phyloP scores from a whole-genome alignment of 2,888 invertebrate genomes.

The Megastigmus dorsalis region DNA sequence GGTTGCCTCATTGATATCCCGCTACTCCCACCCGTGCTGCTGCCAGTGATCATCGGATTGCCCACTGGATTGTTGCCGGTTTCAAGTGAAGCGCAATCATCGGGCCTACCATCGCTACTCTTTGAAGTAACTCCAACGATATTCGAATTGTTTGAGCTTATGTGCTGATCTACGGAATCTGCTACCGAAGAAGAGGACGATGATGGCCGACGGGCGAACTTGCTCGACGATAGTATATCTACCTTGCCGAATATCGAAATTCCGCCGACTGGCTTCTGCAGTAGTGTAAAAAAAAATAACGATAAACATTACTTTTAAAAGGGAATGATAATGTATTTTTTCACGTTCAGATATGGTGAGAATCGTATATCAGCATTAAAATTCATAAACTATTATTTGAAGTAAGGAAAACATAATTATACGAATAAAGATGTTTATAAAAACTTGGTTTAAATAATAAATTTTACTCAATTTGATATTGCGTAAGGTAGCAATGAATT shows the following conservation, averaged over 20 bases:
- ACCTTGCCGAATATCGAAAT: conserved; percentile 78
- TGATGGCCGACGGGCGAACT: conserved; percentile 55
- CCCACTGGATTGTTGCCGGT: conserved; percentile 23
- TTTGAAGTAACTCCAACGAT: conserved; percentile 17
- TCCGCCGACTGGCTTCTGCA: conserved; percentile 80
- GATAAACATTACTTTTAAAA: no score
- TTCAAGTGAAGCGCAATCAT: conserved; percentile 18
- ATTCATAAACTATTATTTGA: no score
- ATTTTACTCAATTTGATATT: no score
- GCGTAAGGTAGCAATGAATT: no score
- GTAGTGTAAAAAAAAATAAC: conserved; percentile 22
- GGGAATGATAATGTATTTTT: not conserved
- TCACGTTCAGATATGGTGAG: no score
- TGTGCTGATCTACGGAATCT: conserved; percentile 20
- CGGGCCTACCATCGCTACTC: not conserved
- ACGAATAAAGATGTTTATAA: not conserved
- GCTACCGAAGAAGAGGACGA: conserved; percentile 38
- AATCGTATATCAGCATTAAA: not conserved
- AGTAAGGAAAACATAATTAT: not conserved
- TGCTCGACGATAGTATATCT: conserved; percentile 62
- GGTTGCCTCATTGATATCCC: conserved; percentile 65
- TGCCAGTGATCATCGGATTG: not conserved
- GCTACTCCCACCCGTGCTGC: conserved; percentile 57
- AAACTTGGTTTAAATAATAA: no score
- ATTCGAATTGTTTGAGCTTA: conserved; percentile 63